phyloP scores from a whole-genome alignment of 2,797 vertebrate genomes.

The Leptoclinus maculatus region DNA sequence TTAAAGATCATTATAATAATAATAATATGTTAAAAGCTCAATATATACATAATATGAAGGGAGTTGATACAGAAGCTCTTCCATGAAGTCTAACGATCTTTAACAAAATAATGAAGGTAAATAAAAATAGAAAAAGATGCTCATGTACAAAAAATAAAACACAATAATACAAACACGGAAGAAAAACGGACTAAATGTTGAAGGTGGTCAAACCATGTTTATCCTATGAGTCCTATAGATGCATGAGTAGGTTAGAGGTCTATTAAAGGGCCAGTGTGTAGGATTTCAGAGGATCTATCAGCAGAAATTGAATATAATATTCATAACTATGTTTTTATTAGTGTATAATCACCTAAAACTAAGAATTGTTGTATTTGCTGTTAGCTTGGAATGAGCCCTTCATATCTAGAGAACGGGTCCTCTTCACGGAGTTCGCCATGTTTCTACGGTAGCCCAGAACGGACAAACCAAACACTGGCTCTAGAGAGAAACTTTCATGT shows the following conservation, averaged over 20 bases:
- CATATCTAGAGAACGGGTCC: neutral
- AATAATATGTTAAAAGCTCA: slow-evolving; percentile 2
- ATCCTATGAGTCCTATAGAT: neutral
- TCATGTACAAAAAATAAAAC: slow-evolving; percentile 24
- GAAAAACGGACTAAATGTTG: slow-evolving; percentile 1
- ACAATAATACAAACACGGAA: slow-evolving; percentile 26
- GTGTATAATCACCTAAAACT: neutral
- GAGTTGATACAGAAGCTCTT: slow-evolving; percentile 8
- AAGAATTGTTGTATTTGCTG: neutral
- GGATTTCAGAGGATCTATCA: neutral
- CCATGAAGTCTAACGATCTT: neutral
- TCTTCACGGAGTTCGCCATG: too few species aligned
- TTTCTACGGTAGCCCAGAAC: neutral
- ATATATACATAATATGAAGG: slow-evolving; percentile 35
- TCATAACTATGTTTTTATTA: neutral
- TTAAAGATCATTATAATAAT: slow-evolving; percentile 1
- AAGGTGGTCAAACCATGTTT: neutral
- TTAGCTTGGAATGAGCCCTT: neutral
- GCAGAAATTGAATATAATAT: neutral
- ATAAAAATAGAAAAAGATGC: slow-evolving; percentile 26
- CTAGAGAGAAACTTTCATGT: neutral
- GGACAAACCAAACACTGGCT: neutral
- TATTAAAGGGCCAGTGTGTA: neutral
- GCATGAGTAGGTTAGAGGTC: too few species aligned
- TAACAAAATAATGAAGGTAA: slow-evolving; percentile 9